phyloP scores from a whole-genome alignment of 2,113 vertebrate genomes.

The Leptodactylus fuscus region DNA sequence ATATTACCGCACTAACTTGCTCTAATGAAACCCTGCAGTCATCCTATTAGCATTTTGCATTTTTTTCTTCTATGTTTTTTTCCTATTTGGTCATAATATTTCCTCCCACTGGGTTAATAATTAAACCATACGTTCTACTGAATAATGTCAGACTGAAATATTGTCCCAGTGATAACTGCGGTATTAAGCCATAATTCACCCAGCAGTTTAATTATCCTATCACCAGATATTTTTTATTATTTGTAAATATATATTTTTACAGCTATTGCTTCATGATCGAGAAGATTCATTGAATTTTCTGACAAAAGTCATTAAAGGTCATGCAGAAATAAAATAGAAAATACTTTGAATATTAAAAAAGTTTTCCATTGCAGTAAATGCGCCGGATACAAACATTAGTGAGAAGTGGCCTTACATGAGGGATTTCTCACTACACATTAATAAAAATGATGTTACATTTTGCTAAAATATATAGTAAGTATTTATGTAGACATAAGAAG shows the following conservation, averaged over 20 bases:
- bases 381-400: background rate
- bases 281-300: background rate
- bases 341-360: background rate
- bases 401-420: too few species aligned
- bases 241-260: conserved; percentile 49
- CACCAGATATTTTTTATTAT: conserved; percentile 46
- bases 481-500: too few species aligned
- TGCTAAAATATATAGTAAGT: too few species aligned
- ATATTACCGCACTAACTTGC: conserved; percentile 30
- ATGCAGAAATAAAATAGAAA: background rate
- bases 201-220: conserved; percentile 50
- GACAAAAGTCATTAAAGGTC: conserved; percentile 29
- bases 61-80: background rate
- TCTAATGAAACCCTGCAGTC: conserved; percentile 29
- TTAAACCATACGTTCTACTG: conserved; percentile 37
- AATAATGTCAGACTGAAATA: conserved; percentile 38
- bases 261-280: background rate
- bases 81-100: conserved; percentile 38
- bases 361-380: background rate
- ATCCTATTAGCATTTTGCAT: conserved; percentile 27
- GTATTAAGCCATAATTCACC: conserved; percentile 39
- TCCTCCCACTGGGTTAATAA: conserved; percentile 48
- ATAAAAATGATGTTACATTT: too few species aligned
- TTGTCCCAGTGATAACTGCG: conserved; percentile 16
- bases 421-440: too few species aligned